Evolutionary conservation across 2,888 invertebrate species (phyloP).

Genomic region (Petrolisthes cinctipes): DNA sequence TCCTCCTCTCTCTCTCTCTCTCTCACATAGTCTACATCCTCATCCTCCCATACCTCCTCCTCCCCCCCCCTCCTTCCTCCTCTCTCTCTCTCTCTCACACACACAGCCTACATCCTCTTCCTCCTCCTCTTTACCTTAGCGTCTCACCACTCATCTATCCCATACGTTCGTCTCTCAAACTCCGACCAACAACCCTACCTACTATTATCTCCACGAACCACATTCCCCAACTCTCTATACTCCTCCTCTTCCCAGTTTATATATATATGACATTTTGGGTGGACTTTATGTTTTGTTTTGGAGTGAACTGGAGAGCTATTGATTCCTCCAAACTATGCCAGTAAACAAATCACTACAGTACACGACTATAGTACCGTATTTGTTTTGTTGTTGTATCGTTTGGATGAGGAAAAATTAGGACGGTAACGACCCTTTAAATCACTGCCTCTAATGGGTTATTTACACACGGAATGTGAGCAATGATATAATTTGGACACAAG

Average conservation of each 20-base stretch:
- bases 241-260: no score
- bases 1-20: neutral
- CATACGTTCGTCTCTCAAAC: neutral
- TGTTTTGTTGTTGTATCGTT: neutral
- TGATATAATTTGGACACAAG: no score
- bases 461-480: no score
- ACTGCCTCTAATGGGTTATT: neutral
- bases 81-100: neutral
- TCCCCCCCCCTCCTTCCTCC: neutral
- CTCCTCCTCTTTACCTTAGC: neutral
- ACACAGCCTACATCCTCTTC: neutral
- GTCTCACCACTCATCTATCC: neutral
- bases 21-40: neutral
- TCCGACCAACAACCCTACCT: neutral
- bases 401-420: neutral
- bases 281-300: no score
- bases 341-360: no score
- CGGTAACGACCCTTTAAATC: neutral
- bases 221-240: neutral
- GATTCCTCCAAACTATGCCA: no score
- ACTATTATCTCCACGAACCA: neutral
- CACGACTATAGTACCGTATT: no score
- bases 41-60: neutral
- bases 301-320: no score
- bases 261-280: no score